phyloP scores from a whole-genome alignment of 2,888 invertebrate genomes.

The Pachliopta kotzebuea region DNA sequence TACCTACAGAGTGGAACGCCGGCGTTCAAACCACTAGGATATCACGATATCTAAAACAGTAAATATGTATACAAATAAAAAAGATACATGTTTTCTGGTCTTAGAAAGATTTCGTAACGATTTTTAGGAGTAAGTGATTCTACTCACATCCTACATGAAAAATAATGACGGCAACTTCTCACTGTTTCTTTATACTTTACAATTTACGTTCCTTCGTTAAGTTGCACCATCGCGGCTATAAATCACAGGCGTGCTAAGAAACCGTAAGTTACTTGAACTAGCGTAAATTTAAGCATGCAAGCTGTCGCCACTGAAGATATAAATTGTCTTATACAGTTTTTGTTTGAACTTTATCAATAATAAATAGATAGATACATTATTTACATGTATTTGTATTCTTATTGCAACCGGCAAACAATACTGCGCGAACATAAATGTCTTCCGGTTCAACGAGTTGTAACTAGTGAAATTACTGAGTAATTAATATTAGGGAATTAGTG shows the following conservation, averaged over 20 bases:
- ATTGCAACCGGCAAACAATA: too few species aligned
- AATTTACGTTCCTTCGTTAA: background rate
- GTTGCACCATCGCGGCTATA: constrained; percentile 3
- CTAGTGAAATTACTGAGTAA: too few species aligned
- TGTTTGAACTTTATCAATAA: background rate
- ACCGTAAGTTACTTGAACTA: constrained; percentile 12
- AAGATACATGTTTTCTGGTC: too few species aligned
- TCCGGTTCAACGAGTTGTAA: too few species aligned
- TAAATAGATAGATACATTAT: background rate
- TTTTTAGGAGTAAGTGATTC: background rate
- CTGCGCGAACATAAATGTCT: too few species aligned
- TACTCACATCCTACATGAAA: background rate
- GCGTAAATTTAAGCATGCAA: constrained; percentile 9
- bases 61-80: too few species aligned
- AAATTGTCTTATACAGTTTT: constrained; percentile 1
- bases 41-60: too few species aligned
- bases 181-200: background rate
- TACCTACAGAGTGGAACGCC: too few species aligned
- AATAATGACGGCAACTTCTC: background rate
- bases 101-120: too few species aligned
- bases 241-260: constrained; percentile 8
- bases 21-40: too few species aligned
- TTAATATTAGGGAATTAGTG: too few species aligned
- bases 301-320: constrained; percentile 2
- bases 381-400: too few species aligned